A percentile compares a stretch with the other conserved stretches of the same genome.
Evolutionary conservation across 2,888 invertebrate genomes (phyloP).

Genomic region (Cheilosia variabilis): DNA sequence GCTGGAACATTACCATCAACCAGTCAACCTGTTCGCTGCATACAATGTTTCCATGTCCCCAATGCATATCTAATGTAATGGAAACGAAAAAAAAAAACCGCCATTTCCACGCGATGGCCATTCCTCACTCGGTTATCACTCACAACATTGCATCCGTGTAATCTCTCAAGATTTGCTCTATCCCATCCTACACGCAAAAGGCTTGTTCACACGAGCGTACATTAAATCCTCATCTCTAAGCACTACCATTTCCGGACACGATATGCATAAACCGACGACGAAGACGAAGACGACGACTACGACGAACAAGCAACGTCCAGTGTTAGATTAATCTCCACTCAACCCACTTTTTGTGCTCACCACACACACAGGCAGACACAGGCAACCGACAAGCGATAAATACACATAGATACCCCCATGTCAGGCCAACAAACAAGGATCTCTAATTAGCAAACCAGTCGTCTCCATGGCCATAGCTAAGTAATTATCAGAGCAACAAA

Average conservation of each 20-base stretch:
- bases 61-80: conserved; percentile 51
- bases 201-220: conserved; percentile 72
- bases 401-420: conserved; percentile 51
- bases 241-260: conserved; percentile 74
- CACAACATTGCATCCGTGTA: conserved; percentile 64
- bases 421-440: conserved; percentile 66
- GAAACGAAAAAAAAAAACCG: background rate
- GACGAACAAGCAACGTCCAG: conserved; percentile 36
- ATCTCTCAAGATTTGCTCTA: conserved; percentile 65
- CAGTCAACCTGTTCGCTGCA: conserved; percentile 57
- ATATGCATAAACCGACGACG: conserved; percentile 55
- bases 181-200: conserved; percentile 70
- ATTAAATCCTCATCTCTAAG: conserved; percentile 69
- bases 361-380: conserved; percentile 3
- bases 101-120: conserved; percentile 26
- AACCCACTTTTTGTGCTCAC: conserved; percentile 60
- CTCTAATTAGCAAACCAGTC: conserved; percentile 74
- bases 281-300: background rate
- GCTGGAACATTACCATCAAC: conserved; percentile 49
- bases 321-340: conserved; percentile 70
- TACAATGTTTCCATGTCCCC: conserved; percentile 45
- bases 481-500: conserved; percentile 67
- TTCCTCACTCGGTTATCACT: conserved; percentile 71
- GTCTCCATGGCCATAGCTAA: conserved; percentile 43
- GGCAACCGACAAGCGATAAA: conserved; percentile 62